Evolutionary conservation across 2,113 vertebrate species (phyloP).

Genomic region (Pollachius pollachius): DNA sequence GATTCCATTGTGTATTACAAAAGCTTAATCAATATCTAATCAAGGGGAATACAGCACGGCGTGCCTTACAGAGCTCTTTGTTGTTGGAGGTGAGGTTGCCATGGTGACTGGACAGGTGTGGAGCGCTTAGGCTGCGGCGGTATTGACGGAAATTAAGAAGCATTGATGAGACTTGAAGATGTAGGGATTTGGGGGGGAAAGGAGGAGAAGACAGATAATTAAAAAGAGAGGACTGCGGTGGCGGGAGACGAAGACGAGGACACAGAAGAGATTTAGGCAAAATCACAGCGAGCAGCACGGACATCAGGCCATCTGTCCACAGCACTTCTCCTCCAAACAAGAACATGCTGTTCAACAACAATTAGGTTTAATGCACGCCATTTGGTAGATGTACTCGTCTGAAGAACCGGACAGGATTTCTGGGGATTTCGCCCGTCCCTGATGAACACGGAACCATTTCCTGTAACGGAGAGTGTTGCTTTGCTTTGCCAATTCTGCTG

Average conservation of each 20-base stretch:
- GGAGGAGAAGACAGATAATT: conserved; percentile 17
- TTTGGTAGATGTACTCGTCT: background rate
- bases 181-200: conserved; percentile 53
- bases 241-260: conserved; percentile 28
- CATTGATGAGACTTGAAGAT: conserved; percentile 71
- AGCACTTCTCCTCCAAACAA: background rate
- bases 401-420: background rate
- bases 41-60: conserved; percentile 71
- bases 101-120: conserved; percentile 71
- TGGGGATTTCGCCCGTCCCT: background rate
- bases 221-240: conserved; percentile 11
- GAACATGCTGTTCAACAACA: conserved; percentile 6
- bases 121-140: conserved; percentile 59
- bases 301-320: conserved; percentile 9
- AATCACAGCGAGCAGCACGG: conserved; percentile 35
- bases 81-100: conserved; percentile 76
- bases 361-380: background rate
- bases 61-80: conserved; percentile 73
- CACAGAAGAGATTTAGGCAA: conserved; percentile 34
- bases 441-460: background rate
- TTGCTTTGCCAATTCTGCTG: too few relatives aligned
- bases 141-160: conserved; percentile 76
- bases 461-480: too few relatives aligned
- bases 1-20: conserved; percentile 81
- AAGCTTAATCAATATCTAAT: conserved; percentile 82